Conservation (phyloP, 1,140 invertebrate genomes). For the Teleogryllus occipitalis region DNA sequence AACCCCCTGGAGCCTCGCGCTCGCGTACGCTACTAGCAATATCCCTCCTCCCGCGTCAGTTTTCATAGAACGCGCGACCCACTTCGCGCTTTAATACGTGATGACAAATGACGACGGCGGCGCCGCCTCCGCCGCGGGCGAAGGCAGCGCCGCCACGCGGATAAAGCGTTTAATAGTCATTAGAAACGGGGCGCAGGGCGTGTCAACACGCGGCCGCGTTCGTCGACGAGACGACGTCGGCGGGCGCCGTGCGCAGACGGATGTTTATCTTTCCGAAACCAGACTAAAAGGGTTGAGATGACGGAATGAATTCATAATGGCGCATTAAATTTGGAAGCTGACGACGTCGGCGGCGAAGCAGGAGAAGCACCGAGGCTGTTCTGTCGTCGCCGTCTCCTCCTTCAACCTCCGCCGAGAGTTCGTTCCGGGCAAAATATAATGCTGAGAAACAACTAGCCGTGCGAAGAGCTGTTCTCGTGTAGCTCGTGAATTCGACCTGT, state of each 20-base stretch:
- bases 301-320: background rate
- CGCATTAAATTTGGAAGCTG: slow-evolving; percentile 4
- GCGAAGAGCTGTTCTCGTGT: no score
- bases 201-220: background rate
- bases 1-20: no score
- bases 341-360: background rate
- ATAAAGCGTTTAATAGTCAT: background rate
- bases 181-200: background rate
- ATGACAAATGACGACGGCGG: background rate
- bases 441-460: no score
- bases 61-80: background rate
- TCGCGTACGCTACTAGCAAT: background rate
- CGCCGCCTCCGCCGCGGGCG: no score
- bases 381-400: no score
- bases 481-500: no score
- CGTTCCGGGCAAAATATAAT: no score
- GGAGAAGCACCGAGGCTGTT: no score
- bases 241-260: background rate
- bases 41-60: background rate
- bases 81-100: background rate
- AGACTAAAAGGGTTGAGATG: slow-evolving; percentile 1
- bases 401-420: no score
- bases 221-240: no score
- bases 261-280: background rate
- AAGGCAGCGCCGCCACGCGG: no score